Evolutionary conservation across 1,140 invertebrate genomes (phyloP).

Genomic region (Sarcophaga peregrina): DNA sequence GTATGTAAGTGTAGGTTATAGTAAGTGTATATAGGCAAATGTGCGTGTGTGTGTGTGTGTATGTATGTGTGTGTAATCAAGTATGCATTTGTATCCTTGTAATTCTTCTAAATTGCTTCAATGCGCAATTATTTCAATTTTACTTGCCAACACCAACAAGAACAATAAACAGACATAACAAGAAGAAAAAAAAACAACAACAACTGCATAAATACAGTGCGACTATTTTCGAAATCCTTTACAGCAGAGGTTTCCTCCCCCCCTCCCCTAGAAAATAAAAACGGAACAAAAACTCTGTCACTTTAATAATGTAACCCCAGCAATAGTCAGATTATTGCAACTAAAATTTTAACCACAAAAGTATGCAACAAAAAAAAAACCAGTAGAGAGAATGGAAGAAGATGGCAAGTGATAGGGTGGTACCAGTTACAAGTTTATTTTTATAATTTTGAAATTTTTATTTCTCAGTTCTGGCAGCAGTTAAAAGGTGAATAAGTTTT

Average conservation of each 20-base stretch:
- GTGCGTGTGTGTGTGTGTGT: background rate
- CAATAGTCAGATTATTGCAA: too few relatives aligned
- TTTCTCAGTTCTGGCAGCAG: too few relatives aligned
- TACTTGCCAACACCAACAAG: background rate
- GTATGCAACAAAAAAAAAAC: too few relatives aligned
- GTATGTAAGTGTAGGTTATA: too few relatives aligned
- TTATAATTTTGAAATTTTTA: background rate
- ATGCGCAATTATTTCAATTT: conserved; percentile 41
- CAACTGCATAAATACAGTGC: background rate
- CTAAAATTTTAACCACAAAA: too few relatives aligned
- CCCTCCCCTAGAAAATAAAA: too few relatives aligned
- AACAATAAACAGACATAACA: too few relatives aligned
- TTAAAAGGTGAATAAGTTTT: too few relatives aligned
- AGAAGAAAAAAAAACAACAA: background rate
- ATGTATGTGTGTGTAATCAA: background rate
- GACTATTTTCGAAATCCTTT: background rate
- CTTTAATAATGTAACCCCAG: too few relatives aligned
- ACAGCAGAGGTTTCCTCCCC: background rate
- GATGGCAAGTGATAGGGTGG: background rate
- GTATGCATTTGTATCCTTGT: background rate
- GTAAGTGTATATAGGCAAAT: background rate
- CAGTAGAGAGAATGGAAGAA: background rate
- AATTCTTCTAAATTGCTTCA: conserved; percentile 38
- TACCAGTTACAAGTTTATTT: background rate
- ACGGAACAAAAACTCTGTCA: too few relatives aligned